Evolutionary conservation across 2,888 invertebrate species (phyloP), one percentile per base, ranked within the genome.

Genomic region (Pecten maximus): DNA sequence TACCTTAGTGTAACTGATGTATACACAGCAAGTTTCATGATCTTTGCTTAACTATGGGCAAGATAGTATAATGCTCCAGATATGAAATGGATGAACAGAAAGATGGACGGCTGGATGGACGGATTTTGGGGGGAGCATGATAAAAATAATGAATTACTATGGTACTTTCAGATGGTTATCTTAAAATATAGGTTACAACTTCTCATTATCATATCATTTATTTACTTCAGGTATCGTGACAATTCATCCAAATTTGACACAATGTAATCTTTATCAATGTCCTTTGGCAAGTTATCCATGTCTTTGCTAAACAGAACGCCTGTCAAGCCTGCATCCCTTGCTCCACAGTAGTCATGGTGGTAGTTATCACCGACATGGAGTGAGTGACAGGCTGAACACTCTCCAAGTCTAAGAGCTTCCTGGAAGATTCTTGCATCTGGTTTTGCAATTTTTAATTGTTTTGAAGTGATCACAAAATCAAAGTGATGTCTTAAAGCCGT

Each of bases 341-440:
- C 98, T 1, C 98, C 99, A 40, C 97, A 93, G 96, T 98, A 99
- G 97, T 99, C 99, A 54, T 98, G 97, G 48, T 97, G 97, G 2
- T 98, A 96, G 93, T 98, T 98, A 97, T 99, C 98, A 0, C 99
- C 99, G 89, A 99, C 97, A 96, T 99, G 99, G 3, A 98, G 96
- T 90, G 98, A 98, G 94, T 98, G 97, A 0, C 97, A 95, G 0
- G 98, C 97, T 40, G 89, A 87, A 89, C 95, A 93, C 19, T 97
- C 96, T 12, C 97, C 97, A 90, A 95, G 95, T 50, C 97, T 95
- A 95, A 98, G 96, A 40, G 98, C 98, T 95, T 97, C 95, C 92
- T 97, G 94, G 95, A 98, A 99, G 94, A 99, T 98, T 92, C 97
- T 97, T 74, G 97, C 96, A 95, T 98, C 97, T 0, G 99, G 99